Evolutionary conservation across 2,888 invertebrate species (phyloP).

Genomic region (Octodonta nipae): DNA sequence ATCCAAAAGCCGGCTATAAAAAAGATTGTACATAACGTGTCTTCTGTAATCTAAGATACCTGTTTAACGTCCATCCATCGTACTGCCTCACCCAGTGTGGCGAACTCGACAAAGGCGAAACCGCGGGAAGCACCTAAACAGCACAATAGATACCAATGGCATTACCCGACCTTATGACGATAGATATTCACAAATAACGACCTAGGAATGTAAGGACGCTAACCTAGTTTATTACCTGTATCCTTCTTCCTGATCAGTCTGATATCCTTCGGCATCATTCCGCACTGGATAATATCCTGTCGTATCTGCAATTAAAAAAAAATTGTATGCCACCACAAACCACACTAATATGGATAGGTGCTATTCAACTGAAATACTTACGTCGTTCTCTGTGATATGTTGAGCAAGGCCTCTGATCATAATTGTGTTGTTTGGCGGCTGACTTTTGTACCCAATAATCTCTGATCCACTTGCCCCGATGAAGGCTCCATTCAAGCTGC

Average conservation of each 20-base stretch:
- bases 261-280: slow-evolving; percentile 65
- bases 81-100: slow-evolving; percentile 72
- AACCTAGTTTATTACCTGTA: slow-evolving; percentile 50
- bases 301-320: slow-evolving; percentile 51
- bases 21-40: slow-evolving; percentile 12
- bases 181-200: slow-evolving; percentile 45
- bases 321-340: too few relatives aligned
- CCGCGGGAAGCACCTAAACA: slow-evolving; percentile 82
- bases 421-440: slow-evolving; percentile 48
- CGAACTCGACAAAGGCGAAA: slow-evolving; percentile 89
- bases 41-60: slow-evolving; percentile 44
- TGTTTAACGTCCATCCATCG: slow-evolving; percentile 87
- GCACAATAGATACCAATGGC: slow-evolving; percentile 38
- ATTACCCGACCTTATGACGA: slow-evolving; percentile 33
- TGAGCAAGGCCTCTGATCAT: slow-evolving; percentile 62
- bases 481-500: slow-evolving; percentile 30
- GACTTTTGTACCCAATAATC: slow-evolving; percentile 37
- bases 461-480: slow-evolving; percentile 36
- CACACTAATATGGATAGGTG: too few relatives aligned
- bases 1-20: slow-evolving; percentile 13
- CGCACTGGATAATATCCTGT: slow-evolving; percentile 60
- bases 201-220: slow-evolving; percentile 21
- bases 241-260: slow-evolving; percentile 70
- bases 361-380: too few relatives aligned
- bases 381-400: slow-evolving; percentile 65